These are phyloP conservation scores for Chelonoidis abingdonii DNA, from an alignment of 2,113 vertebrate species.

Conservation along the genomic window DNA sequence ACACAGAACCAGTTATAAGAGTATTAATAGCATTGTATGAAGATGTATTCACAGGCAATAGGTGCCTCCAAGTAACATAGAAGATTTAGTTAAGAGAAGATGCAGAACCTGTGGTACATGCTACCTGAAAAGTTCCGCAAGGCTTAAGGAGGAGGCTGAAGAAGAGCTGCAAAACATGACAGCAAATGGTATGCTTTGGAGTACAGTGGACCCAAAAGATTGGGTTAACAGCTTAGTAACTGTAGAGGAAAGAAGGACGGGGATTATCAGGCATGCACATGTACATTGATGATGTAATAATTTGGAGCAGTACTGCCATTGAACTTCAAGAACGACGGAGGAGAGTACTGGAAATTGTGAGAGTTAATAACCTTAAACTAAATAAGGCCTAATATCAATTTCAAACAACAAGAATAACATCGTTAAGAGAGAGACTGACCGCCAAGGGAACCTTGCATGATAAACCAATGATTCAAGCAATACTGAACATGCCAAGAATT, in stretches of 20 bases:
- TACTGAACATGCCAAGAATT: not conserved
- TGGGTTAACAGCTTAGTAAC: not conserved
- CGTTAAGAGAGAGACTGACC: not conserved
- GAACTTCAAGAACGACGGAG: not conserved
- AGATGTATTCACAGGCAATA: not conserved
- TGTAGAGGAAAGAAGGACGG: not conserved
- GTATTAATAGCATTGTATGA: not conserved
- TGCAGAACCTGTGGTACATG: not conserved
- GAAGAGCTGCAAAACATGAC: not conserved
- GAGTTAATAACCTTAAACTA: not conserved
- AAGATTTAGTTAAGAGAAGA: not conserved
- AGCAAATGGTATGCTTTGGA: not conserved
- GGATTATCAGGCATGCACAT: not conserved
- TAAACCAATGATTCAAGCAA: not conserved
- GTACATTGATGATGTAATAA: not conserved
- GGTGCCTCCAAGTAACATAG: not conserved
- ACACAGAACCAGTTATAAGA: not conserved
- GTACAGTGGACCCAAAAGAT: not conserved
- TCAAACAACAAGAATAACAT: not conserved
- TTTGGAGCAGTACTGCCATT: not conserved
- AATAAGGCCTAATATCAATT: not conserved
- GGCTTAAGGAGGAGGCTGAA: not conserved
- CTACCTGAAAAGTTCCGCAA: not conserved
- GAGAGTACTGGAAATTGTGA: not conserved
- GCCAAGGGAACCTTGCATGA: not conserved